Conservation (phyloP, 1,140 invertebrate genomes). For the Tetramorium alpestre region DNA sequence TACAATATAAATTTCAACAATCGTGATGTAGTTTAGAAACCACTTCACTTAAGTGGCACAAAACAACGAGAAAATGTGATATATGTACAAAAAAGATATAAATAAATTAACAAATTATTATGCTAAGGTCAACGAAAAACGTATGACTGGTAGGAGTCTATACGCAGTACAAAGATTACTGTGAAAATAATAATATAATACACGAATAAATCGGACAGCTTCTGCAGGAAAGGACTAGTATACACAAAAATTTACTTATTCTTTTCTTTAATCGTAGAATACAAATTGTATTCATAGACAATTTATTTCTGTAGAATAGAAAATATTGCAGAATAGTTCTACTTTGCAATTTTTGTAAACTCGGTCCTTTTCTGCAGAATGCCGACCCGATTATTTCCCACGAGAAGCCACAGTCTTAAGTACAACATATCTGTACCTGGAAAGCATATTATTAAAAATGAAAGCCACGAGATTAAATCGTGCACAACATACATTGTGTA, state of each 20-base stretch:
- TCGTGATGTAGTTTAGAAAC: constrained; percentile 65
- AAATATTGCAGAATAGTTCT: not conserved
- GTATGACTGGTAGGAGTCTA: constrained; percentile 59
- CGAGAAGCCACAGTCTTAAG: constrained; percentile 79
- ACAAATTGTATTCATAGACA: constrained; percentile 5
- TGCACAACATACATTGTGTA: constrained; percentile 9
- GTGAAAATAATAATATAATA: constrained; percentile 75
- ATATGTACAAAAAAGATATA: constrained; percentile 78
- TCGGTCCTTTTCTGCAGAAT: constrained; percentile 21
- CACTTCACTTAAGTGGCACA: constrained; percentile 66
- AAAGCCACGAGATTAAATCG: constrained; percentile 55
- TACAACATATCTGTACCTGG: constrained; percentile 80
- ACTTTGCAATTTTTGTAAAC: not conserved
- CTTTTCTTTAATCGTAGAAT: not conserved
- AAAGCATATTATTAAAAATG: constrained; percentile 73
- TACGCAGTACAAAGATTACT: constrained; percentile 67
- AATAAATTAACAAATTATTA: constrained; percentile 79
- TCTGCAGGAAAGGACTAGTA: constrained; percentile 13
- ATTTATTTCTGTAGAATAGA: constrained; percentile 10
- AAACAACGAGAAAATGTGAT: constrained; percentile 76
- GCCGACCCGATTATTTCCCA: constrained; percentile 70
- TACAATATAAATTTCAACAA: constrained; percentile 63
- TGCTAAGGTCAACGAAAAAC: constrained; percentile 63
- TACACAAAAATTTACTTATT: not conserved
- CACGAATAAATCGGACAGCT: constrained; percentile 65